phyloP scores from a whole-genome alignment of 92 coral and sea anemone species.

The Plumapathes pennacea region DNA sequence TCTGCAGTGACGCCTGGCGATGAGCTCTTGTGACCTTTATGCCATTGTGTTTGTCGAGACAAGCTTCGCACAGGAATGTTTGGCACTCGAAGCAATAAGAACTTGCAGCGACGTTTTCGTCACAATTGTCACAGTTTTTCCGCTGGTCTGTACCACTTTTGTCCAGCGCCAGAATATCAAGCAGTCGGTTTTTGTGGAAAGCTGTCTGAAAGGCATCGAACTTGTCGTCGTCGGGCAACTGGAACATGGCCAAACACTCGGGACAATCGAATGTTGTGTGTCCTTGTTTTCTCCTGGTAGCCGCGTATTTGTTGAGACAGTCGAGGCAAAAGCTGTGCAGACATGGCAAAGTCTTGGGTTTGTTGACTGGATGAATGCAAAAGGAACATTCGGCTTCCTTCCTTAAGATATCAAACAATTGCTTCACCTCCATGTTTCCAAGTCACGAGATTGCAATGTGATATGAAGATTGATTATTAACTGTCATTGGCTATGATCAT shows the following conservation, averaged over 20 bases:
- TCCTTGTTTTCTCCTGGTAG: not conserved
- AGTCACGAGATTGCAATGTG: too few relatives aligned
- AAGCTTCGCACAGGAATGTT: constrained; percentile 4
- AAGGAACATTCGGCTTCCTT: constrained; percentile 16
- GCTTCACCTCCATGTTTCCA: constrained; percentile 9
- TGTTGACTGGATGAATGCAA: constrained; percentile 7
- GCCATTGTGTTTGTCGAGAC: constrained; percentile 12
- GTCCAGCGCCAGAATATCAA: constrained; percentile 11
- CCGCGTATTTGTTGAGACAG: constrained; percentile 17
- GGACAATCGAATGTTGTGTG: constrained; percentile 10
- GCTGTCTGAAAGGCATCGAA: constrained; percentile 2
- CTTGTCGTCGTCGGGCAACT: constrained; percentile 4
- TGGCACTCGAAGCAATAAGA: constrained; percentile 14
- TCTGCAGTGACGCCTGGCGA: constrained; percentile 11
- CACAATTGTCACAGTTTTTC: constrained; percentile 14
- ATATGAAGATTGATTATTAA: too few relatives aligned
- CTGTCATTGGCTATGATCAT: too few relatives aligned
- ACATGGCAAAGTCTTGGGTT: constrained; percentile 21
- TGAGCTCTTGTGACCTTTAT: constrained; percentile 11
- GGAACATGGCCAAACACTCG: constrained; percentile 6
- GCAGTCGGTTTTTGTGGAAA: constrained; percentile 14
- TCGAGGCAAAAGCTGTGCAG: constrained; percentile 3
- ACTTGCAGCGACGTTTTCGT: constrained; percentile 10
- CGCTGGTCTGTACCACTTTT: constrained; percentile 3
- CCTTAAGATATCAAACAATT: constrained; percentile 3